Base-by-base conservation (phyloP, 2,113 vertebrate genomes). In the Ranitomeya variabilis region DNA sequence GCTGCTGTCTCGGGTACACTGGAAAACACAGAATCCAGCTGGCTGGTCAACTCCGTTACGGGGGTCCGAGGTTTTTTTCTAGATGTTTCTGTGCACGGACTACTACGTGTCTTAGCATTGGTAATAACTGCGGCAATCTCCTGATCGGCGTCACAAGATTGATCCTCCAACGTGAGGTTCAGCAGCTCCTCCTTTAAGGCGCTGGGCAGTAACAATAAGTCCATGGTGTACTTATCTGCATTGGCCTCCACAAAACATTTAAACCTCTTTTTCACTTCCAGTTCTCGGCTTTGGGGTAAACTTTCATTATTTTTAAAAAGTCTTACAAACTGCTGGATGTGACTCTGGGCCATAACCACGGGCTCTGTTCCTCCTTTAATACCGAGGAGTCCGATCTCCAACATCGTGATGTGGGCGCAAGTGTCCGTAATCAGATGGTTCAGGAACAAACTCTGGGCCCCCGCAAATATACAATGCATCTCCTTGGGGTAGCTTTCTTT, bases 391-490 rank as follows among this genome's bases (percentile, higher is more conserved):
- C 98, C 98, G 0, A 95, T 96, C 89, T 99, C 97, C 26, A 95
- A 90, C 59, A 99, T 93, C 67, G 95, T 91, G 8, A 99, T 96
- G 80, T 99, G 97, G 0, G 98, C 97, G 80, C 96, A 99, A 0
- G 97, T 99, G 91, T 98, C 97, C 88, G 95, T 95, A 87, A 98
- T 95, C 51, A 99, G 94, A 19, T 96, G 94, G 91, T 97, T 96
- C 86, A 99, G 92, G 92, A 99, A 99, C 31, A 98, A 95, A 62
- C 94, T 96, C 54, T 95, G 94, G 0, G 97, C 97, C 0, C 97
- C 97, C 10, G 94, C 97, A 15, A 99, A 99, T 92, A 99, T 98
- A 88, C 98, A 99, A 91, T 99, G 98, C 97, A 99, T 98, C 91
- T 98, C 97, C 91, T 95, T 97, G 0, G 98, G 98, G 90, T 99